Percentiles rank a stretch among this genome's conserved stretches.
Evolutionary conservation across 2,797 vertebrate species (phyloP).

Genomic region (Limnodromus scolopaceus): DNA sequence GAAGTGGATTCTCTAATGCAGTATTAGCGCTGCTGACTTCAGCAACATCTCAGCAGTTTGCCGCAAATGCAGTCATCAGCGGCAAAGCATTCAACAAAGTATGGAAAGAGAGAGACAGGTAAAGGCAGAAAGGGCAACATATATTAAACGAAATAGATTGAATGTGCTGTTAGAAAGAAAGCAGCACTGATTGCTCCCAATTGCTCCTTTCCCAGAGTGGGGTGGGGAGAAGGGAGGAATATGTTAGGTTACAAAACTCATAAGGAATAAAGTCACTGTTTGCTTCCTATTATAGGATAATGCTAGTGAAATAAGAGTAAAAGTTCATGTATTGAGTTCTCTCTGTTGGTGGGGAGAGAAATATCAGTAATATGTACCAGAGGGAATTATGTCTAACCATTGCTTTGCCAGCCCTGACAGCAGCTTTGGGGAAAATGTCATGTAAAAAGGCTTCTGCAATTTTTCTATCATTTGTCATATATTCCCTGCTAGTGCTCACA

Average conservation of each 20-base stretch:
- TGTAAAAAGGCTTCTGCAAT: not conserved
- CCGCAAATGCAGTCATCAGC: conserved; percentile 46
- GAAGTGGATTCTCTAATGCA: conserved; percentile 49
- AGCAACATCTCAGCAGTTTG: conserved; percentile 56
- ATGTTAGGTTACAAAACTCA: not conserved
- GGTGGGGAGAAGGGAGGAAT: not conserved
- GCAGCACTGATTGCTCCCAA: not conserved
- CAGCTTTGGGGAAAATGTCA: not conserved
- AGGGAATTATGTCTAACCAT: not conserved
- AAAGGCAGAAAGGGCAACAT: conserved; percentile 5
- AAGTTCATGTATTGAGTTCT: not conserved
- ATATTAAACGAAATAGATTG: not conserved
- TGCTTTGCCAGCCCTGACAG: not conserved
- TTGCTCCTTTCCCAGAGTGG: not conserved
- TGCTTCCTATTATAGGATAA: not conserved
- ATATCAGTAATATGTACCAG: not conserved
- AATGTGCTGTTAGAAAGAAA: not conserved
- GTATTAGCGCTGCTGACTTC: conserved; percentile 63
- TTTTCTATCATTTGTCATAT: not conserved
- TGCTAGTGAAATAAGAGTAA: not conserved
- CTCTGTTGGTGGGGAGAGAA: not conserved
- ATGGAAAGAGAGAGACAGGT: not conserved
- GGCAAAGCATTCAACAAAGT: not conserved
- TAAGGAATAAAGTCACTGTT: not conserved
- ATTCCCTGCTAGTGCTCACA: not conserved